Evolutionary conservation across 2,888 invertebrate genomes (phyloP).

Genomic region (Silvanus unidentatus): DNA sequence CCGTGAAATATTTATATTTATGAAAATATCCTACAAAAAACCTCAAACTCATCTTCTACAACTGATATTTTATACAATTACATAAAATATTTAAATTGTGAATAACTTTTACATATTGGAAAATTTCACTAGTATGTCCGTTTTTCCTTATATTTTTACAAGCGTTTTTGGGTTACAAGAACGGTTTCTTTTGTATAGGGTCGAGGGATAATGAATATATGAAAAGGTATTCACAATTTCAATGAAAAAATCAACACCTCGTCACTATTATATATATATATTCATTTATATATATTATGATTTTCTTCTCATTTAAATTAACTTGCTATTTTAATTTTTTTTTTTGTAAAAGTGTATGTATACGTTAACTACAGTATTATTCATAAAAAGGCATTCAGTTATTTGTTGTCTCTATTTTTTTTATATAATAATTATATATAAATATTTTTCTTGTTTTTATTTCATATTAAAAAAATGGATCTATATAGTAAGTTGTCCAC

Average conservation of each 20-base stretch:
- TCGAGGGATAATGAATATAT: too few species aligned
- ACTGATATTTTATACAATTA: slow-evolving; percentile 44
- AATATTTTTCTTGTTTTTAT: slow-evolving; percentile 28
- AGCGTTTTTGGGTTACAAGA: too few species aligned
- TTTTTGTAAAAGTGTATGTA: slow-evolving; percentile 46
- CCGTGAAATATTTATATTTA: slow-evolving; percentile 48
- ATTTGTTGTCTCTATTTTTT: slow-evolving; percentile 42
- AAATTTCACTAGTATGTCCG: slow-evolving; percentile 21
- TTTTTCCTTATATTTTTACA: too few species aligned
- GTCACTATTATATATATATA: slow-evolving; percentile 27
- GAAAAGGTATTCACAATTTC: slow-evolving; percentile 31
- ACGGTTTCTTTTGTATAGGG: too few species aligned
- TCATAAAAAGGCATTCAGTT: slow-evolving; percentile 48
- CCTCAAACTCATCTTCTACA: slow-evolving; percentile 46
- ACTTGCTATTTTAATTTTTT: slow-evolving; percentile 36
- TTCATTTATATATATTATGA: slow-evolving; percentile 20
- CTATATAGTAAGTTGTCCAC: too few species aligned
- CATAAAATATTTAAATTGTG: slow-evolving; percentile 33
- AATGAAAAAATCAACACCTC: slow-evolving; percentile 41
- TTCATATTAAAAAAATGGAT: slow-evolving; percentile 37
- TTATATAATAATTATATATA: slow-evolving; percentile 35
- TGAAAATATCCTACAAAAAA: slow-evolving; percentile 48
- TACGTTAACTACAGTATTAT: slow-evolving; percentile 46
- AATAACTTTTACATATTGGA: slow-evolving; percentile 27
- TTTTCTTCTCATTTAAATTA: slow-evolving; percentile 33